Conservation (phyloP, 2,888 invertebrate species). For the Dugesia japonica region DNA sequence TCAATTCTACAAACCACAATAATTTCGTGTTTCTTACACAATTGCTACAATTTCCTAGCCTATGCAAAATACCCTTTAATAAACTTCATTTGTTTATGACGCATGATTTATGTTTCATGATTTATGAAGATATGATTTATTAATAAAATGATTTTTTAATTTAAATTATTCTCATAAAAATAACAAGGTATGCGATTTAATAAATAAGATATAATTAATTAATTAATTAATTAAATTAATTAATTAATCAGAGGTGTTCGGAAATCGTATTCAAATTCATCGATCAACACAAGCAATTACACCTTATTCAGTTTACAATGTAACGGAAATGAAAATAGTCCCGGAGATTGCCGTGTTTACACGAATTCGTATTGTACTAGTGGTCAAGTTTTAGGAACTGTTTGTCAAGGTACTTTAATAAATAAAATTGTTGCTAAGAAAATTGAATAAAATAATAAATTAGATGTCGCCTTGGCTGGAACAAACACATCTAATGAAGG, state of each 20-base stretch:
- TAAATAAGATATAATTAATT: no score
- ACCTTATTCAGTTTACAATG: neutral
- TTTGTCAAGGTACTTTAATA: neutral
- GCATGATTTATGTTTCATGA: no score
- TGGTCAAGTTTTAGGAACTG: neutral
- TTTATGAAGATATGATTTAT: no score
- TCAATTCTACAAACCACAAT: no score
- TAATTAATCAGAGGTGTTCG: neutral
- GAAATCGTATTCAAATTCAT: neutral
- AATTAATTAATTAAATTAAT: no score
- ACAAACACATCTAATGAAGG: neutral
- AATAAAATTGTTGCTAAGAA: neutral
- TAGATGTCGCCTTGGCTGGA: neutral
- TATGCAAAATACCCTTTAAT: no score
- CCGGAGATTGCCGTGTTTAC: neutral
- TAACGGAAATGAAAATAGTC: neutral
- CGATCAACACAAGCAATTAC: neutral
- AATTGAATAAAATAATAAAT: neutral
- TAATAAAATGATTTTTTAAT: no score
- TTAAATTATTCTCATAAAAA: no score
- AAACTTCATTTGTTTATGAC: no score
- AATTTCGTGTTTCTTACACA: no score
- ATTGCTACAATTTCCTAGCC: no score
- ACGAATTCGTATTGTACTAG: neutral
- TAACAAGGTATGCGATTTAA: no score